Base-by-base conservation (phyloP, 2,797 vertebrate genomes). In the Bovichtus diacanthus region DNA sequence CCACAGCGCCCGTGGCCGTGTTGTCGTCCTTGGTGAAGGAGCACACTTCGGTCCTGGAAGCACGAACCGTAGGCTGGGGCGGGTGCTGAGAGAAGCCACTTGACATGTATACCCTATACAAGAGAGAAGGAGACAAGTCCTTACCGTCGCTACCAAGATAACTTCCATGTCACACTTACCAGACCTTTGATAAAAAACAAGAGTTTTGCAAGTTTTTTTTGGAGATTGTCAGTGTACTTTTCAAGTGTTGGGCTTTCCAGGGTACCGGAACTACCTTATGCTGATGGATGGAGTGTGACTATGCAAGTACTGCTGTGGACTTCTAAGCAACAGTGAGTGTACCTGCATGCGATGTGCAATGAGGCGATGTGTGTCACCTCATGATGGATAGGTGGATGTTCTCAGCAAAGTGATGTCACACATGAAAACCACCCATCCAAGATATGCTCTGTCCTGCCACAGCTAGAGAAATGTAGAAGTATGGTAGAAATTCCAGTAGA, bases 211-310 rank as follows among this genome's bases (percentile, higher is more conserved):
- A 87, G 85, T 92, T 93, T 86, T 58, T 44, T 6, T n/a, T 21
- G 47, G 66, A 69, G 58, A 80, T 62, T 81, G 82, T 81, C 80
- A 70, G 54, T 36, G 47, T 63, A 84, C 70, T 91, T 90, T 91
- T 50, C 63, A 82, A 83, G 64, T 49, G 78, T 41, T 80, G 78
- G 70, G 82, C 78, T 84, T 84, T 88, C 70, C 73, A 6, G 82
- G 78, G 74, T 76, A 23, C 56, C 68, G 64, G 81, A 84, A 78
- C 76, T 70, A 70, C 71, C 74, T 83, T 80, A 88, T 77, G 83
- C 85, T 93, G 93, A 93, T 93, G 87, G 93, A 94, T 93, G 87
- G 80, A 90, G 82, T 89, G 87, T 85, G 89, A 92, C 90, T 86
- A 81, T 69, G 69, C 81, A 50, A 82, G 87, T 68, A 81, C 85